phyloP scores from a whole-genome alignment of 2,888 invertebrate species.

The Plagiodera versicolora region DNA sequence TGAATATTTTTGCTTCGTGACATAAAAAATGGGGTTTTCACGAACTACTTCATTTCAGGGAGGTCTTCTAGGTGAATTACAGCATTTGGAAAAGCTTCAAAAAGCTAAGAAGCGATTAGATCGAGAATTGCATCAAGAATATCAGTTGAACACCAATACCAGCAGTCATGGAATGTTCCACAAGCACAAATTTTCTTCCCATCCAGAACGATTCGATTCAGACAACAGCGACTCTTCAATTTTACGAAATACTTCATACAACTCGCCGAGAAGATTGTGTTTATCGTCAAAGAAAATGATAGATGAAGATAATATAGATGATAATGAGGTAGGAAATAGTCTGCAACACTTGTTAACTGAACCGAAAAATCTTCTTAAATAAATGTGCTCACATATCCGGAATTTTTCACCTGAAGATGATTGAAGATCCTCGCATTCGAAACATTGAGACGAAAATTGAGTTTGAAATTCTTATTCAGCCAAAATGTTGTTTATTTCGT shows the following conservation, averaged over 20 bases:
- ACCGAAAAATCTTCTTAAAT: too few relatives aligned
- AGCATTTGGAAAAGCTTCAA: slow-evolving; percentile 14
- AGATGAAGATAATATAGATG: background rate
- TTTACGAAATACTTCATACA: background rate
- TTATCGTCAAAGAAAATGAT: background rate
- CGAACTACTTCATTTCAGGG: slow-evolving; percentile 9
- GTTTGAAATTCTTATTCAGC: too few relatives aligned
- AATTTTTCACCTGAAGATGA: too few relatives aligned
- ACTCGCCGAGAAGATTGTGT: background rate
- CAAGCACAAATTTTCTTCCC: slow-evolving; percentile 12
- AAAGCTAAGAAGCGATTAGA: slow-evolving; percentile 17
- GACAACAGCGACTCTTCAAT: background rate
- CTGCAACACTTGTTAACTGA: too few relatives aligned
- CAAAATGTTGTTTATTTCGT: too few relatives aligned
- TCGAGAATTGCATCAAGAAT: slow-evolving; percentile 14
- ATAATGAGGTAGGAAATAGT: too few relatives aligned
- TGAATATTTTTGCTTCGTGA: too few relatives aligned
- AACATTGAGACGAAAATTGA: too few relatives aligned
- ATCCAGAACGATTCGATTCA: slow-evolving; percentile 9
- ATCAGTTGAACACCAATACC: background rate
- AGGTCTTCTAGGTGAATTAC: slow-evolving; percentile 18
- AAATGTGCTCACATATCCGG: too few relatives aligned
- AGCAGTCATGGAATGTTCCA: background rate
- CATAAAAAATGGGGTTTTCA: background rate
- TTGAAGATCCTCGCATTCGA: too few relatives aligned